Percentiles rank a stretch among this genome's conserved stretches.
Evolutionary conservation across 2,888 invertebrate species (phyloP).

Genomic region (Pinctada fucata): DNA sequence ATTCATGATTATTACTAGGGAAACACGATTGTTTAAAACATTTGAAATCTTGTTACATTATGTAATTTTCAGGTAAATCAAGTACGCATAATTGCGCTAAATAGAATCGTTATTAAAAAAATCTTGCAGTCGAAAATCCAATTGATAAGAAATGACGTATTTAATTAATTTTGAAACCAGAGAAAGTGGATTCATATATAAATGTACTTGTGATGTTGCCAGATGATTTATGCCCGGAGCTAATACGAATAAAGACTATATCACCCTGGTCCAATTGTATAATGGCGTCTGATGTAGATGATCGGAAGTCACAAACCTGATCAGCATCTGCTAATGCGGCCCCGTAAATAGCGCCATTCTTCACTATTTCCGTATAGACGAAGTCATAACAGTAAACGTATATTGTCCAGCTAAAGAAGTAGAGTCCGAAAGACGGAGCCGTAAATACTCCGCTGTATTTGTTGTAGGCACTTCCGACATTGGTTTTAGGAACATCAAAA

Average conservation of each 20-base stretch:
- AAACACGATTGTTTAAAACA: too few relatives aligned
- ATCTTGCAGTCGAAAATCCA: too few relatives aligned
- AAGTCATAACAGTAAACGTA: not conserved
- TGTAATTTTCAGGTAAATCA: too few relatives aligned
- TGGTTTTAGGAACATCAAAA: not conserved
- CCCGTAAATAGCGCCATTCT: not conserved
- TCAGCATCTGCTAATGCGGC: not conserved
- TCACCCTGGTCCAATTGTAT: not conserved
- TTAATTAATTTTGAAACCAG: not conserved
- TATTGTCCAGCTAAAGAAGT: constrained; percentile 11
- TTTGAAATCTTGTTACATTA: too few relatives aligned
- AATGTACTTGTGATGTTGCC: not conserved
- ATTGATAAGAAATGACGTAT: too few relatives aligned
- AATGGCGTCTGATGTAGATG: not conserved
- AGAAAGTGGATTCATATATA: not conserved
- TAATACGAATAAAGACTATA: not conserved
- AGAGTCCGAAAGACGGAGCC: not conserved
- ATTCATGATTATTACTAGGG: too few relatives aligned
- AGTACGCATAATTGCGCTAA: too few relatives aligned
- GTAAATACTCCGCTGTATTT: constrained; percentile 7
- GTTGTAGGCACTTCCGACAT: constrained; percentile 8
- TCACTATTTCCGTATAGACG: not conserved
- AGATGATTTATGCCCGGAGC: not conserved
- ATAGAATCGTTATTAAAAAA: too few relatives aligned
- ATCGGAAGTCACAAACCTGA: not conserved